These are phyloP conservation scores for Rhizoglyphus robini DNA, from an alignment of 1,140 invertebrate species.

Conservation along the genomic window DNA sequence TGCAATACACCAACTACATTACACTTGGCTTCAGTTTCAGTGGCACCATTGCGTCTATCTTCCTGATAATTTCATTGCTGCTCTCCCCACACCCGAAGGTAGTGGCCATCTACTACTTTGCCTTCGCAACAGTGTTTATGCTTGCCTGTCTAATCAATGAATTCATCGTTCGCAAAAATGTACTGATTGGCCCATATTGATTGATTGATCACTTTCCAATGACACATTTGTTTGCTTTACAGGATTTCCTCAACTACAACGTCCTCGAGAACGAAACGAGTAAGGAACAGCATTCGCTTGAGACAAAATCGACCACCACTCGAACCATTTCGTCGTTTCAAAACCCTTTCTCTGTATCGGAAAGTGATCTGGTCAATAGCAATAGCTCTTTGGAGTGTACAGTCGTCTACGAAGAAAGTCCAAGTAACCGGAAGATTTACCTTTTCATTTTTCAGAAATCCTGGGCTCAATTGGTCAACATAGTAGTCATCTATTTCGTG, in stretches of 20 bases:
- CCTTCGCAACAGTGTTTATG: slow-evolving; percentile 78
- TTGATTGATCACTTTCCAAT: background rate
- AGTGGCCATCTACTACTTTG: slow-evolving; percentile 93
- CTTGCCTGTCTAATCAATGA: slow-evolving; percentile 89
- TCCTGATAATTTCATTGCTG: slow-evolving; percentile 54
- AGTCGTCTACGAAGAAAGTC: background rate
- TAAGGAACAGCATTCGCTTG: background rate
- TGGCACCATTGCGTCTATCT: slow-evolving; percentile 72
- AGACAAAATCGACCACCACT: background rate
- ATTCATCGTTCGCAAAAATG: slow-evolving; percentile 62
- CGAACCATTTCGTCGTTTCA: background rate
- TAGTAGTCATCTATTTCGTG: slow-evolving; percentile 90
- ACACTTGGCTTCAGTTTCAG: slow-evolving; percentile 87
- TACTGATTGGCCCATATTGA: background rate
- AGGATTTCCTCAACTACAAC: too few species aligned
- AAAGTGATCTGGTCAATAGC: background rate
- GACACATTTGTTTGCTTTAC: background rate
- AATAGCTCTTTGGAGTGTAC: background rate
- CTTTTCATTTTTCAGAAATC: slow-evolving; percentile 34
- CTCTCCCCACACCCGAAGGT: slow-evolving; percentile 58
- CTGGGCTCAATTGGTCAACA: slow-evolving; percentile 69
- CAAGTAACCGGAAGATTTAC: background rate
- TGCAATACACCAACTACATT: slow-evolving; percentile 83
- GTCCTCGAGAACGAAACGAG: too few species aligned
- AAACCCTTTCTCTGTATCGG: background rate